Evolutionary conservation across 2,797 vertebrate species (phyloP).

Genomic region (Sebastes hubbsi): DNA sequence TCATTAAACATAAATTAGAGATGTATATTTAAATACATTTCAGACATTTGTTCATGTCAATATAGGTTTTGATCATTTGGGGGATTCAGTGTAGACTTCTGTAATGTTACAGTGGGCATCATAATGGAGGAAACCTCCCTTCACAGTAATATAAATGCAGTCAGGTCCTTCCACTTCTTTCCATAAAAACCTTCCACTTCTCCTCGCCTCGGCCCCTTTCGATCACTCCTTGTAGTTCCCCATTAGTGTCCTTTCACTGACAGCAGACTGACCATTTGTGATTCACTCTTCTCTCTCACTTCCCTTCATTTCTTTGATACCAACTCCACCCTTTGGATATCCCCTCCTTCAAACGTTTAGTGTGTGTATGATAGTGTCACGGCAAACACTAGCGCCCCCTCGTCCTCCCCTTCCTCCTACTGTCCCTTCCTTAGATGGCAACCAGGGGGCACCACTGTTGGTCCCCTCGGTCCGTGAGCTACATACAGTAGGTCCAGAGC

Average conservation of each 20-base stretch:
- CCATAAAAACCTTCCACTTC: conserved; percentile 14
- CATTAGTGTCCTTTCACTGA: conserved; percentile 26
- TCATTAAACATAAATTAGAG: background rate
- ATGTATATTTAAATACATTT: conserved; percentile 24
- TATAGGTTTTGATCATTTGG: background rate
- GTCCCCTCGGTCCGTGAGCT: conserved; percentile 53
- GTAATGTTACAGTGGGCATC: conserved; percentile 1
- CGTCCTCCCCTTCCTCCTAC: conserved; percentile 45
- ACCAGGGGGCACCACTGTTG: conserved; percentile 49
- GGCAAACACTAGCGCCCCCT: conserved; percentile 46
- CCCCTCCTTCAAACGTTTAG: conserved; percentile 34
- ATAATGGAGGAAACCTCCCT: background rate
- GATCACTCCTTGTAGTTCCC: background rate
- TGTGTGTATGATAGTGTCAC: conserved; percentile 57
- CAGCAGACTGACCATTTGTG: conserved; percentile 55
- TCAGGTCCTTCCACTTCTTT: conserved; percentile 4
- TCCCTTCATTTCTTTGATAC: conserved; percentile 39
- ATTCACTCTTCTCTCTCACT: conserved; percentile 61
- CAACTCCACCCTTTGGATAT: conserved; percentile 10
- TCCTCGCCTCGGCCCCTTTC: conserved; percentile 9
- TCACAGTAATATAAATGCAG: background rate
- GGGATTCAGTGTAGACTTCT: background rate
- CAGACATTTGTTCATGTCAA: background rate
- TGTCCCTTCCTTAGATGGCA: conserved; percentile 68
- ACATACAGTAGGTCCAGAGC: conserved; percentile 64